Conservation (phyloP, 92 coral and sea anemone genomes). For the Montipora capitata region DNA sequence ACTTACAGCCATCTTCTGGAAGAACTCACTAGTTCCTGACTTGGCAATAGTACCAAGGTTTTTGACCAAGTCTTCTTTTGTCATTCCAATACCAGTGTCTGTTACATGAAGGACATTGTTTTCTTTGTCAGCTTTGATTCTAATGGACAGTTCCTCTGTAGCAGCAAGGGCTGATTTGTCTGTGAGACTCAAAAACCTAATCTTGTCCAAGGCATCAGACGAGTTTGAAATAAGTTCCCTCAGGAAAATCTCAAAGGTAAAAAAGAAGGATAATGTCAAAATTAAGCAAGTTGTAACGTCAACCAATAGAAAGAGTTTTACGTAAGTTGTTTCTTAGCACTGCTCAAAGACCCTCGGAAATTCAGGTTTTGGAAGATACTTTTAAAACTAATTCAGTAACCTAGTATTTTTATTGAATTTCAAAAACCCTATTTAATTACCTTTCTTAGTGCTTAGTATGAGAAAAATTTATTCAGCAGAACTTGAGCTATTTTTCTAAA, state of each 20-base stretch:
- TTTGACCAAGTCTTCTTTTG: slow-evolving; percentile 94
- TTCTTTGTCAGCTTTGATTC: slow-evolving; percentile 98
- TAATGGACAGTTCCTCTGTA: slow-evolving; percentile 94
- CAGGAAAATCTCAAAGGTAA: slow-evolving; percentile 88
- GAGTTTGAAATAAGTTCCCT: slow-evolving; percentile 98
- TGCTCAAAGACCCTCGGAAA: too few species aligned
- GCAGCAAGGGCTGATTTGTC: slow-evolving; percentile 92
- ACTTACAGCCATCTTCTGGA: slow-evolving; percentile 89
- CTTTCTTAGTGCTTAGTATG: too few species aligned
- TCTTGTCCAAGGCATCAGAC: slow-evolving; percentile 99
- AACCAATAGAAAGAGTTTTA: too few species aligned
- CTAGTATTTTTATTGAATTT: too few species aligned
- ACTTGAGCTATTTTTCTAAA: too few species aligned
- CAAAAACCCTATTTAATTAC: too few species aligned
- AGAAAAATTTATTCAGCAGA: too few species aligned
- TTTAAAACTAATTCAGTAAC: too few species aligned
- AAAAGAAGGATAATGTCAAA: background rate
- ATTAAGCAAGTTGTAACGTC: background rate
- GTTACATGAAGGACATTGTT: slow-evolving; percentile 98
- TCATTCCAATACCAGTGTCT: slow-evolving; percentile 99
- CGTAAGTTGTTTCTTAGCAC: too few species aligned
- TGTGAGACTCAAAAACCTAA: slow-evolving; percentile 93
- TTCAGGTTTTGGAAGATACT: too few species aligned
- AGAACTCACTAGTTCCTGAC: slow-evolving; percentile 99
- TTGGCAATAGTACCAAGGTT: slow-evolving; percentile 98